A percentile compares a stretch with the other conserved stretches of the same genome.
Conservation (phyloP, 2,797 vertebrate genomes). For the Cyclopterus lumpus region DNA sequence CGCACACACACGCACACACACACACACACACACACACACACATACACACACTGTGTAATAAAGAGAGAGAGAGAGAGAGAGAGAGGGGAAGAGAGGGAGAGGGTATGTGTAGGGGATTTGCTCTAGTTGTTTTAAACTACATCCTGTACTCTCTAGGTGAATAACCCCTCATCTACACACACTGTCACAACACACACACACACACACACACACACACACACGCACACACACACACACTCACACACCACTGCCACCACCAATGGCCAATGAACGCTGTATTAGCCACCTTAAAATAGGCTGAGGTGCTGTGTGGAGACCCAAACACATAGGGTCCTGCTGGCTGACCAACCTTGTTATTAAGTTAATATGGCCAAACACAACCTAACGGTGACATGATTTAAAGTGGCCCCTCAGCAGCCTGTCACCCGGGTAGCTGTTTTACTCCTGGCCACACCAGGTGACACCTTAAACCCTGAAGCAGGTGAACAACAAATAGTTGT, state of each 20-base stretch:
- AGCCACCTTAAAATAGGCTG: conserved; percentile 36
- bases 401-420: conserved; percentile 57
- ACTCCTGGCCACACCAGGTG: conserved; percentile 48
- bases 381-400: conserved; percentile 60
- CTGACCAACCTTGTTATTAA: conserved; percentile 74
- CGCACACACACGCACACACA: neutral
- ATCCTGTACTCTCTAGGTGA: conserved; percentile 78
- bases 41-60: conserved; percentile 83
- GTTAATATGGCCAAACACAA: conserved; percentile 54
- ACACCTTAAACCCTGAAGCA: conserved; percentile 29
- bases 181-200: conserved; percentile 41
- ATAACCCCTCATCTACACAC: conserved; percentile 80
- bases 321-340: conserved; percentile 54
- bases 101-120: conserved; percentile 43
- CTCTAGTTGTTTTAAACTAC: conserved; percentile 86
- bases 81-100: no score
- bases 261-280: conserved; percentile 38
- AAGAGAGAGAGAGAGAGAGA: conserved; percentile 56
- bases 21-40: conserved; percentile 12
- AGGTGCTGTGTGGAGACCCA: conserved; percentile 42
- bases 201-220: conserved; percentile 40
- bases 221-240: conserved; percentile 41
- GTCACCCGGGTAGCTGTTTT: conserved; percentile 31
- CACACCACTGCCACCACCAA: conserved; percentile 26
- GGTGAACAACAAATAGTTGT: conserved; percentile 33